Evolutionary conservation across 2,888 invertebrate species (phyloP).

Genomic region (Oligia fasciuncula): DNA sequence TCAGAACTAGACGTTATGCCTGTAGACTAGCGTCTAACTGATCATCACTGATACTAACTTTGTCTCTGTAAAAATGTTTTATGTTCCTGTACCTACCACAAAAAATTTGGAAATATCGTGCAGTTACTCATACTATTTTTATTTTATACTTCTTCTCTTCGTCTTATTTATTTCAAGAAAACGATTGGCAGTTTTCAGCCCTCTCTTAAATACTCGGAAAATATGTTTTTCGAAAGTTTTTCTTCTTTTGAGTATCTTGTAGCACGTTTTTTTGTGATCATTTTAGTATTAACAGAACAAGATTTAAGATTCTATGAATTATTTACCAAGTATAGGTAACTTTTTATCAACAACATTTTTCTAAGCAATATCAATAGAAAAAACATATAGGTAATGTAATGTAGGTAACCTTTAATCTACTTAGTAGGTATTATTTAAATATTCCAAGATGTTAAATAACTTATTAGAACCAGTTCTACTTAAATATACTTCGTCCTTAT

Average conservation of each 20-base stretch:
- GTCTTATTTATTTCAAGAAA: neutral
- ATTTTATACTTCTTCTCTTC: too few relatives aligned
- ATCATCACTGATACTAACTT: too few relatives aligned
- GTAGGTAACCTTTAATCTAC: neutral
- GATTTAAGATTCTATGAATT: conserved; percentile 21
- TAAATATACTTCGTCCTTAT: conserved; percentile 29
- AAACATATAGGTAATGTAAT: neutral
- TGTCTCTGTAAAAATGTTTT: too few relatives aligned
- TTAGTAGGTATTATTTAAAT: neutral
- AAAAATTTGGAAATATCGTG: too few relatives aligned
- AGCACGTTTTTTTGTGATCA: neutral
- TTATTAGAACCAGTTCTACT: conserved; percentile 22
- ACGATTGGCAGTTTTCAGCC: neutral
- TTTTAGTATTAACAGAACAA: neutral
- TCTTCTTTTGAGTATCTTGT: neutral
- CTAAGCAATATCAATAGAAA: neutral
- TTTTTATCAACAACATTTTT: neutral
- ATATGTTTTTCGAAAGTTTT: neutral
- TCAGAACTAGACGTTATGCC: too few relatives aligned
- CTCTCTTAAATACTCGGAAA: neutral
- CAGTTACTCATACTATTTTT: too few relatives aligned
- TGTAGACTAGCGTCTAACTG: too few relatives aligned
- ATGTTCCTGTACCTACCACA: too few relatives aligned
- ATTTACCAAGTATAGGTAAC: neutral
- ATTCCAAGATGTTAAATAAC: conserved; percentile 15